Conservation (phyloP, 2,797 vertebrate species). For the Hybognathus amarus region DNA sequence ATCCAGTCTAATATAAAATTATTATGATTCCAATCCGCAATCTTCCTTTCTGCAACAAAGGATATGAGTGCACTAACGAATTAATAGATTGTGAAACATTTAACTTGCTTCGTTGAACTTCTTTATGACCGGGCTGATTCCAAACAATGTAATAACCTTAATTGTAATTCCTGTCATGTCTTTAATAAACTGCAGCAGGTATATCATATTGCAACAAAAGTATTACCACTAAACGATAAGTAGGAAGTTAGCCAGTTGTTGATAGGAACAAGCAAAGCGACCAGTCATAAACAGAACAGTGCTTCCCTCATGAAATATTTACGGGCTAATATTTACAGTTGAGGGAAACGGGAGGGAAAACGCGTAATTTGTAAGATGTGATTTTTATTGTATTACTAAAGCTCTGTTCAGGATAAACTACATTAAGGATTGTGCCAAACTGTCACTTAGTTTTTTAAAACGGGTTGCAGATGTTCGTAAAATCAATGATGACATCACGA, state of each 20-base stretch:
- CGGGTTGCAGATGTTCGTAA: not conserved
- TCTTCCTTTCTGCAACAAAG: not conserved
- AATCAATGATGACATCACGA: not conserved
- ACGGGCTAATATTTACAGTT: not conserved
- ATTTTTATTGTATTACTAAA: not conserved
- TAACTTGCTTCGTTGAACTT: not conserved
- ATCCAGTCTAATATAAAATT: too few species aligned
- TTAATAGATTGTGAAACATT: conserved; percentile 35
- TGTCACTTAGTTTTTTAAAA: not conserved
- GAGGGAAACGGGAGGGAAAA: not conserved
- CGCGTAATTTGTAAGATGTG: too few species aligned
- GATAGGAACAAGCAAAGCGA: not conserved
- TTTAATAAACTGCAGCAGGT: too few species aligned
- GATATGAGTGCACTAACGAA: conserved; percentile 18
- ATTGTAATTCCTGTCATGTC: too few species aligned
- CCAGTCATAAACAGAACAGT: not conserved
- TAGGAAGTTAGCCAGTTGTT: not conserved
- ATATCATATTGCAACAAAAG: too few species aligned
- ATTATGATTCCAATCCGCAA: too few species aligned
- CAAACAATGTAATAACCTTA: not conserved
- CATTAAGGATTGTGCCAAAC: not conserved
- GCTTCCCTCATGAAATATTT: not conserved
- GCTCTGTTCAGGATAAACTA: not conserved
- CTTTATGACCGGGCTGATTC: conserved; percentile 13
- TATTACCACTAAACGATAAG: too few species aligned